Evolutionary conservation across 2,797 vertebrate genomes (phyloP).

Genomic region (Argya squamiceps): DNA sequence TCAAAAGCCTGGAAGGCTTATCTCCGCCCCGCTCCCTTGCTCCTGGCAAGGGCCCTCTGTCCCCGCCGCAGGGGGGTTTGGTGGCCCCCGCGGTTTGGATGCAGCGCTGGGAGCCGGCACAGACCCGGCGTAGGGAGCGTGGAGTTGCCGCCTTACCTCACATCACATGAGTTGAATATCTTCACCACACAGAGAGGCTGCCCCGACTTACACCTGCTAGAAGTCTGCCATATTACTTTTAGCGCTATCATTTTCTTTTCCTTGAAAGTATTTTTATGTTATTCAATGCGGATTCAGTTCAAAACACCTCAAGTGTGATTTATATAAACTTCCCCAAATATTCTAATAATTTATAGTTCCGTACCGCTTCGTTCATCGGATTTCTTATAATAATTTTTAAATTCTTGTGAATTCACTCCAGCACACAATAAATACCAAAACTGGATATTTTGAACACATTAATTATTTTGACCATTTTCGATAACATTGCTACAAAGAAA

Average conservation of each 20-base stretch:
- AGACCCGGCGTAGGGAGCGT: fast-evolving
- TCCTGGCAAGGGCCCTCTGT: not conserved
- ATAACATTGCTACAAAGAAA: not conserved
- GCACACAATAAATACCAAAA: not conserved
- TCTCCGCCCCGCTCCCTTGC: not conserved
- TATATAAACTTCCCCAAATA: not conserved
- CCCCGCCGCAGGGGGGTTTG: not conserved
- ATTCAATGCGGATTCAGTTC: not conserved
- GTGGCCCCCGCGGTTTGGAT: not conserved
- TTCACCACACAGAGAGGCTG: not conserved
- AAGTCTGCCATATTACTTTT: not conserved
- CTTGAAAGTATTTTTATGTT: not conserved
- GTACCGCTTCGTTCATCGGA: not conserved
- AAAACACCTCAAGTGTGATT: not conserved
- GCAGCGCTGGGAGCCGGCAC: not conserved
- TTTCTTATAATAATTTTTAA: not conserved
- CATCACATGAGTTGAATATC: not conserved
- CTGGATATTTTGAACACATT: not conserved
- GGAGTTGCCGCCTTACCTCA: not conserved
- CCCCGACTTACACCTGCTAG: not conserved
- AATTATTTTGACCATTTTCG: not conserved
- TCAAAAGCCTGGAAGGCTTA: not conserved
- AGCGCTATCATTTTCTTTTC: not conserved
- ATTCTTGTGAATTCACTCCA: not conserved
- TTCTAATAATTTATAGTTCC: not conserved